phyloP scores from a whole-genome alignment of 2,888 invertebrate genomes.

The Drosophila yooni region DNA sequence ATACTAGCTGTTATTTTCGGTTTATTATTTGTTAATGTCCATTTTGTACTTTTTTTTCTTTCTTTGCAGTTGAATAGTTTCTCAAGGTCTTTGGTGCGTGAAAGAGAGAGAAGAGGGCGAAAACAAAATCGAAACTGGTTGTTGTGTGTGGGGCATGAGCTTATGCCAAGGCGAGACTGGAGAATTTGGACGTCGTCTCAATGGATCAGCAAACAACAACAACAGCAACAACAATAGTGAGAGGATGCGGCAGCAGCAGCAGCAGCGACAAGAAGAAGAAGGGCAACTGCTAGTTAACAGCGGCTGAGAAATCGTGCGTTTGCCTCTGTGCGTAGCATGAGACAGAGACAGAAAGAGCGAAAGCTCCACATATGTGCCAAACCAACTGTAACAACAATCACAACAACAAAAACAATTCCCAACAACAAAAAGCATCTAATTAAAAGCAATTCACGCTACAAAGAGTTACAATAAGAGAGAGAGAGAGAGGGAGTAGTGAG shows the following conservation, averaged over 20 bases:
- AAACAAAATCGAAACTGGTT: constrained; percentile 50
- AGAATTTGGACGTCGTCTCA: constrained; percentile 52
- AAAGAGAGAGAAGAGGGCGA: constrained; percentile 4
- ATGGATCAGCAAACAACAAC: constrained; percentile 54
- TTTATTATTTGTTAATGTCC: constrained; percentile 39
- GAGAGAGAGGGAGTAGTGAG: constrained; percentile 34
- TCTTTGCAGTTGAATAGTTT: constrained; percentile 74
- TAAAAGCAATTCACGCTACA: constrained; percentile 62
- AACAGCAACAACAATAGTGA: constrained; percentile 34
- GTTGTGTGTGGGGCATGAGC: constrained; percentile 56
- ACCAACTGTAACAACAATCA: constrained; percentile 46
- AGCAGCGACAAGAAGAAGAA: constrained; percentile 29
- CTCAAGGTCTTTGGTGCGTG: constrained; percentile 74
- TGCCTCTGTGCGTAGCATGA: constrained; percentile 65
- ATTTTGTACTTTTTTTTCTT: constrained; percentile 40
- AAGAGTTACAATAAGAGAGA: constrained; percentile 21
- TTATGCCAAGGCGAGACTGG: constrained; percentile 50
- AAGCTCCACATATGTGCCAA: constrained; percentile 61
- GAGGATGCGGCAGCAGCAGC: constrained; percentile 58
- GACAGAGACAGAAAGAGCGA: constrained; percentile 54
- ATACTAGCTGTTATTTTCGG: constrained; percentile 30
- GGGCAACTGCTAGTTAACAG: constrained; percentile 50
- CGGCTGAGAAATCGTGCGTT: constrained; percentile 28
- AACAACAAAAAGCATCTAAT: constrained; percentile 29
- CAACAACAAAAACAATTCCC: constrained; percentile 21